phyloP scores from a whole-genome alignment of 30 jellyfish, hydroid and myxozoan species.

The Cassiopea andromeda region DNA sequence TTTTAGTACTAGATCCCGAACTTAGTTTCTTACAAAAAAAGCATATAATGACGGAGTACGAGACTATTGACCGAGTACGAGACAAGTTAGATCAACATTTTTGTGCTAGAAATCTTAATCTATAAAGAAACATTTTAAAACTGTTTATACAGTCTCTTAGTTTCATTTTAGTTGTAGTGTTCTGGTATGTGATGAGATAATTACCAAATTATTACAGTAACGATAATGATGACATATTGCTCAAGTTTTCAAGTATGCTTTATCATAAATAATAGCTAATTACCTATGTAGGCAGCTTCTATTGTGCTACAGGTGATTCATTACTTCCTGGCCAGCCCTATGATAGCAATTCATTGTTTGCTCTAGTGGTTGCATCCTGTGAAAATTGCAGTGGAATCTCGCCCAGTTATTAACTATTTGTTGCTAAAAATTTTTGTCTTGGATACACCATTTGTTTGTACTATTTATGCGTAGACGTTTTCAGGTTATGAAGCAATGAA shows the following conservation, averaged over 20 bases:
- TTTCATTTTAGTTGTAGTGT: not conserved
- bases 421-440: not conserved
- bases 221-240: slow-evolving; percentile 2
- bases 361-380: slow-evolving; percentile 4
- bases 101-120: too few relatives aligned
- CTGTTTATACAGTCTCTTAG: slow-evolving; percentile 13
- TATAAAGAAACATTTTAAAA: not conserved
- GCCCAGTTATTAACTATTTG: not conserved
- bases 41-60: too few relatives aligned
- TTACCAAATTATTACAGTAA: slow-evolving; percentile 47
- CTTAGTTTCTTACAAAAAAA: too few relatives aligned
- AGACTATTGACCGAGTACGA: too few relatives aligned
- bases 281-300: not conserved
- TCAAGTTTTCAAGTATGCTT: not conserved
- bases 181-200: not conserved
- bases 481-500: too few relatives aligned
- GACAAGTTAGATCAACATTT: too few relatives aligned
- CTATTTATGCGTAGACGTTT: too few relatives aligned
- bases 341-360: not conserved
- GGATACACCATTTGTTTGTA: not conserved
- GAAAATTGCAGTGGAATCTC: not conserved
- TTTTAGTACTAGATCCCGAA: too few relatives aligned
- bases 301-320: slow-evolving; percentile 1
- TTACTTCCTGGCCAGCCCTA: slow-evolving; percentile 5
- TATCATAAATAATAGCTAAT: not conserved